Base-by-base conservation (phyloP, 2,113 vertebrate genomes). In the Cottus gobio region DNA sequence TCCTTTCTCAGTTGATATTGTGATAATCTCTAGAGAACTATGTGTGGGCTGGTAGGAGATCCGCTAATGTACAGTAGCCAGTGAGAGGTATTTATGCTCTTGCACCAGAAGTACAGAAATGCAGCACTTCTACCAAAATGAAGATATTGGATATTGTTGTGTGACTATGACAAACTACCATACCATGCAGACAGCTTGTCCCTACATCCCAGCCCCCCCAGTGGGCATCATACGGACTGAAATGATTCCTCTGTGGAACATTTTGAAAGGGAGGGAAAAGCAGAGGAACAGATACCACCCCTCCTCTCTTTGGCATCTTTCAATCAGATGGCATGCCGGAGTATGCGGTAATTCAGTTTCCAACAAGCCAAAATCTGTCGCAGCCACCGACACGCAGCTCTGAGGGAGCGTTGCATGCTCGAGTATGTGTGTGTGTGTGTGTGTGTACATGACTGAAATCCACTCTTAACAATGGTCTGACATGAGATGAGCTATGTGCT, bases 401-500 rank as follows among this genome's bases (percentile, higher is more conserved):
- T 7, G 68, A 37, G 44, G 54, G 62, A 79, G 39, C 20, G 37
- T n/a, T 10, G 69, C 48, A 60, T 63, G 69, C 36, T 37, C 3
- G 3, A 46, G 31, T 37, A 10, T 46, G 60, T 48, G 69, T 64
- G 65, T 65, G 70, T 34, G 52, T 44, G 28, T 62, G 64, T 63
- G 71, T 24, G 54, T 34, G 31, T 31, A 28, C 75, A 24, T 11
- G 44, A 84, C 87, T 84, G 76, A 77, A 82, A 80, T 62, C 66
- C 71, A 10, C 71, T 15, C 56, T 52, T 56, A 85, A 89, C 86
- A 91, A 89, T 86, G 6, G 73, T 69, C 73, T 28, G 28, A 84
- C 83, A 69, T 82, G 79, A 91, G 87, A 72, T 48, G 85, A 85
- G 87, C 85, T 42, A 48, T 61, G 89, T 57, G 90, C 79, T 78